Conservation (phyloP, 2,113 vertebrate genomes). For the Brachypteracias leptosomus region DNA sequence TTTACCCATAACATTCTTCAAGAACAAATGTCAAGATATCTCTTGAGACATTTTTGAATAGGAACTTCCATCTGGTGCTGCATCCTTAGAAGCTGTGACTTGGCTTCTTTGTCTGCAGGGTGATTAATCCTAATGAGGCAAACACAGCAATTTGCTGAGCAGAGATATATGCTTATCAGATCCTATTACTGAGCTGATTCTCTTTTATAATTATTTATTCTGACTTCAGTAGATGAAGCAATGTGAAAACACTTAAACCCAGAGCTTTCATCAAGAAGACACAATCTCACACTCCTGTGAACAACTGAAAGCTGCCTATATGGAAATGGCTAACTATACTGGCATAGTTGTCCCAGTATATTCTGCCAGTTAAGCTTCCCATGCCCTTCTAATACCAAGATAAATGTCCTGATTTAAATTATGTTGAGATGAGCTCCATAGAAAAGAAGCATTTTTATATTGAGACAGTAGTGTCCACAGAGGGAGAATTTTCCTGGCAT, state of each 20-base stretch:
- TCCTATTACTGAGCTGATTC: slow-evolving; percentile 59
- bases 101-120: slow-evolving; percentile 54
- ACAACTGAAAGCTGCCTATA: neutral
- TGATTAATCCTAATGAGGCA: slow-evolving; percentile 65
- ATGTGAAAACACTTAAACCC: slow-evolving; percentile 59
- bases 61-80: slow-evolving; percentile 34
- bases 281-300: slow-evolving; percentile 30
- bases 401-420: slow-evolving; percentile 31
- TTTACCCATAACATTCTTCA: slow-evolving; percentile 10
- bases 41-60: slow-evolving; percentile 42
- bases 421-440: neutral
- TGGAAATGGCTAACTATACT: neutral
- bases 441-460: neutral
- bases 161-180: slow-evolving; percentile 68
- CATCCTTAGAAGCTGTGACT: slow-evolving; percentile 34
- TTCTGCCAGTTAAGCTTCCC: neutral
- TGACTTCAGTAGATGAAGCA: slow-evolving; percentile 66
- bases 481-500: slow-evolving; percentile 35
- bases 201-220: slow-evolving; percentile 62
- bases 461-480: slow-evolving; percentile 16
- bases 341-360: neutral
- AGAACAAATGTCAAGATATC: slow-evolving; percentile 42
- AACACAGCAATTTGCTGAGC: slow-evolving; percentile 58
- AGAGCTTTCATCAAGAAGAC: slow-evolving; percentile 57
- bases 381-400: slow-evolving; percentile 11